These are phyloP conservation scores for Mormyrus iriodes DNA, from an alignment of 2,113 vertebrate species.

Conservation along the genomic window DNA sequence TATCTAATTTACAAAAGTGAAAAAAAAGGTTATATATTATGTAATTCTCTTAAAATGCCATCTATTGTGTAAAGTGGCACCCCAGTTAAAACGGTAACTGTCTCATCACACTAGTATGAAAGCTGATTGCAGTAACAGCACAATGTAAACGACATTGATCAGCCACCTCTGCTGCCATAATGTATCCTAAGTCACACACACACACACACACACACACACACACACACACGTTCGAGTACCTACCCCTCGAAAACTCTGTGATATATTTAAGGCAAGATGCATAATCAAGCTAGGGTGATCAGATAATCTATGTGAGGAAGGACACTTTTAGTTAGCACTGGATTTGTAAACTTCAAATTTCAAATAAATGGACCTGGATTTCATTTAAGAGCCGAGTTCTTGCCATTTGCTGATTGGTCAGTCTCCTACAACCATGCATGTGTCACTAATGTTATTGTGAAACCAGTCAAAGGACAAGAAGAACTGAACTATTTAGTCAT, in stretches of 20 bases:
- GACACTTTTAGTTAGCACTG: background rate
- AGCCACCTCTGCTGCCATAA: too few species aligned
- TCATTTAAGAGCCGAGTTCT: background rate
- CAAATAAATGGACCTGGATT: background rate
- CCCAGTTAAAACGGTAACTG: background rate
- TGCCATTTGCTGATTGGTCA: too few species aligned
- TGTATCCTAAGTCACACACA: too few species aligned
- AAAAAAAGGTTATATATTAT: background rate
- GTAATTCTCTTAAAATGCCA: background rate
- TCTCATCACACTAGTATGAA: background rate
- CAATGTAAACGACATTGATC: background rate
- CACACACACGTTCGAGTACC: too few species aligned
- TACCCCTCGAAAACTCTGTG: background rate
- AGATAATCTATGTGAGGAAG: background rate
- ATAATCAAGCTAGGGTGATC: background rate
- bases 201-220: too few species aligned
- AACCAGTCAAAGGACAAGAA: too few species aligned
- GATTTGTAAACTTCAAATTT: background rate
- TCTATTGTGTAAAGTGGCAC: background rate
- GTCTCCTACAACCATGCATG: too few species aligned
- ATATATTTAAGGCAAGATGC: background rate
- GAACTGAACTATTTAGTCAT: too few species aligned
- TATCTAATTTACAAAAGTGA: background rate
- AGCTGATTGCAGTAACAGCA: background rate
- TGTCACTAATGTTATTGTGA: too few species aligned